Evolutionary conservation across 2,888 invertebrate species (phyloP).

Genomic region (Parthenolecanium corni): DNA sequence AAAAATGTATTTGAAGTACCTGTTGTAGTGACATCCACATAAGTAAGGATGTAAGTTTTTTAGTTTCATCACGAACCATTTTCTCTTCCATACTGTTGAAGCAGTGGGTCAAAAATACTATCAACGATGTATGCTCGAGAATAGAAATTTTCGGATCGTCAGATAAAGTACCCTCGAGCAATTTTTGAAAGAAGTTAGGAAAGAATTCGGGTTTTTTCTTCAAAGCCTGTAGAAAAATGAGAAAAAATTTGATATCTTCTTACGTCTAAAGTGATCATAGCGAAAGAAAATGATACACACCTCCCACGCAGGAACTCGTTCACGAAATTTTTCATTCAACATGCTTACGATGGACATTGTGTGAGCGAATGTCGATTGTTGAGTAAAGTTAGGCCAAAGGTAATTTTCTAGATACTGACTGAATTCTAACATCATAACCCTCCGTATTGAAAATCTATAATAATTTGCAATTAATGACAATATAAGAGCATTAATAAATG

Average conservation of each 20-base stretch:
- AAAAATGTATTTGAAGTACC: conserved; percentile 40
- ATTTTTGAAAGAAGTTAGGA: conserved; percentile 68
- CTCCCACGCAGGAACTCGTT: conserved; percentile 93
- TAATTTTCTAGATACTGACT: conserved; percentile 95
- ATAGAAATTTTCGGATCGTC: conserved; percentile 30
- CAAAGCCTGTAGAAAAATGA: conserved; percentile 50
- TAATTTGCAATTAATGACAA: conserved; percentile 20
- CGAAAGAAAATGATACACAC: conserved; percentile 39
- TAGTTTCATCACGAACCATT: conserved; percentile 78
- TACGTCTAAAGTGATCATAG: conserved; percentile 22
- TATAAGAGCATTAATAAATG: conserved; percentile 1
- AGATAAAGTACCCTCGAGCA: conserved; percentile 57
- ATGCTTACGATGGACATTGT: conserved; percentile 94
- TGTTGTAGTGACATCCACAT: conserved; percentile 85
- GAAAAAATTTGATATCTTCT: no score
- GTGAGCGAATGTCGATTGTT: conserved; percentile 71
- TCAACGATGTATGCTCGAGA: conserved; percentile 69
- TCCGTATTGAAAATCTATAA: conserved; percentile 60
- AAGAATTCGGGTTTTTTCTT: conserved; percentile 64
- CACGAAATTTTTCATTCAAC: conserved; percentile 97
- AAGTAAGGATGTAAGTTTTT: conserved; percentile 67
- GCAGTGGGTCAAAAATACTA: conserved; percentile 89
- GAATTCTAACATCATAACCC: conserved; percentile 92
- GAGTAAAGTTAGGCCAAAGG: conserved; percentile 87
- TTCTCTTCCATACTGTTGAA: conserved; percentile 96